These are phyloP conservation scores for Aradophagus sp. DNA, from an alignment of 1,140 invertebrate species.

Conservation along the genomic window DNA sequence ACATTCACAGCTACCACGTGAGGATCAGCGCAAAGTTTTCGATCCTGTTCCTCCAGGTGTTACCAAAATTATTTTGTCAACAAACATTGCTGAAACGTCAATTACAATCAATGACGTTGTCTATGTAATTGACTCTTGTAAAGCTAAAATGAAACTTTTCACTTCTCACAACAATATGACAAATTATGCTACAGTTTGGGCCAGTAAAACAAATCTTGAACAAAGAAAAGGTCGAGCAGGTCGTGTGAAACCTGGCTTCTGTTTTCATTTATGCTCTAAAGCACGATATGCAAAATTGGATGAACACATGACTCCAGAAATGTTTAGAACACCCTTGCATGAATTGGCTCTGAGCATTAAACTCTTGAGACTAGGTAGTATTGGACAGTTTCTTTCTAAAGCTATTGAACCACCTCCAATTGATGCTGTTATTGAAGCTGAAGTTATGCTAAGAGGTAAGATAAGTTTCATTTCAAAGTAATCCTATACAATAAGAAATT, in stretches of 20 bases:
- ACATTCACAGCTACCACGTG: constrained; percentile 92
- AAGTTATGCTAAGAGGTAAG: constrained; percentile 79
- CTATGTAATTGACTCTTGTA: constrained; percentile 95
- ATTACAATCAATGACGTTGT: constrained; percentile 98
- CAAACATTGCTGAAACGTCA: constrained; percentile 95
- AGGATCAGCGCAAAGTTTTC: constrained; percentile 93
- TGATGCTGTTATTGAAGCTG: constrained; percentile 94
- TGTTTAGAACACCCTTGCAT: constrained; percentile 95
- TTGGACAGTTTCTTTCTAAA: constrained; percentile 94
- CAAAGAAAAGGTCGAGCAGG: constrained; percentile 94
- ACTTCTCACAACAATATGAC: constrained; percentile 97
- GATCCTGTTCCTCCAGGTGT: constrained; percentile 82
- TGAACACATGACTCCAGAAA: constrained; percentile 95
- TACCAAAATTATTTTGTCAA: constrained; percentile 91
- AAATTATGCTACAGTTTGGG: constrained; percentile 95
- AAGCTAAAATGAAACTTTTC: constrained; percentile 96
- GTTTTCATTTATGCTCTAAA: constrained; percentile 90
- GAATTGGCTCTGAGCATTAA: constrained; percentile 91
- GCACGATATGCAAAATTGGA: constrained; percentile 85
- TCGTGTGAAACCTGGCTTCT: constrained; percentile 89
- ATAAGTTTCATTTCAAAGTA: too few relatives aligned
- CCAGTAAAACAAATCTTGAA: constrained; percentile 92
- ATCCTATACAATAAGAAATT: too few relatives aligned
- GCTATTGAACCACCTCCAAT: constrained; percentile 95
- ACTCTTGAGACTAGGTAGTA: constrained; percentile 89